These are phyloP conservation scores for Jordanella pulchra DNA, from an alignment of 2,797 vertebrate genomes.

Conservation along the genomic window DNA sequence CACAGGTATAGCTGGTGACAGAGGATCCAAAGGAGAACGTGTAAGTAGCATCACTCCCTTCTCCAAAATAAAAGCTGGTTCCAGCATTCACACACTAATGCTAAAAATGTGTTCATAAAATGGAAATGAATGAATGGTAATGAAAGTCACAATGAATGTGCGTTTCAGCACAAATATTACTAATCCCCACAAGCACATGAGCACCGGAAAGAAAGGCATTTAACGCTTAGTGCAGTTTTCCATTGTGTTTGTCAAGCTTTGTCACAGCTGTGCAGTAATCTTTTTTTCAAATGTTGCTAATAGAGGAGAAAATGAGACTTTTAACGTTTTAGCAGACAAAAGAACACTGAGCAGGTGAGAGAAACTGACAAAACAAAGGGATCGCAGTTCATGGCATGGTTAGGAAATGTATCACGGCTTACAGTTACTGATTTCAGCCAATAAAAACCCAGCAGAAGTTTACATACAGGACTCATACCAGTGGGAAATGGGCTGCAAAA, in stretches of 20 bases:
- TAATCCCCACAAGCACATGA: conserved; percentile 66
- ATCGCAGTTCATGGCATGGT: conserved; percentile 35
- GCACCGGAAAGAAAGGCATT: conserved; percentile 60
- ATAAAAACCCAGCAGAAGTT: not conserved
- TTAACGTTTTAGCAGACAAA: conserved; percentile 37
- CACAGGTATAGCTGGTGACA: conserved; percentile 88
- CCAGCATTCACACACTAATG: conserved; percentile 30
- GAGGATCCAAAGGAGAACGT: conserved; percentile 97
- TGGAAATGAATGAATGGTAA: conserved; percentile 57
- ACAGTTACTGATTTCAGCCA: conserved; percentile 15
- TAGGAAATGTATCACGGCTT: conserved; percentile 9
- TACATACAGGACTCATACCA: not conserved
- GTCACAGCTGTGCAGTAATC: conserved; percentile 60
- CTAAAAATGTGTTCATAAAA: conserved; percentile 53
- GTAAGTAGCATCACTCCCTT: conserved; percentile 75
- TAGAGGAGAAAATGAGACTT: conserved; percentile 47
- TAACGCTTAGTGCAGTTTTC: conserved; percentile 53
- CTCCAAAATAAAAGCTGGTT: conserved; percentile 36
- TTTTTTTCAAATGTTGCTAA: conserved; percentile 55
- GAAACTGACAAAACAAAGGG: conserved; percentile 38
- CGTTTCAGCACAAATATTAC: conserved; percentile 58
- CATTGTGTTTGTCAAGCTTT: conserved; percentile 54
- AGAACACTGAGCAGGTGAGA: conserved; percentile 42
- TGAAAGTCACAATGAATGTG: conserved; percentile 45
- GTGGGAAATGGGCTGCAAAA: not conserved